A percentile compares a stretch with the other conserved stretches of the same genome.
Conservation (phyloP, 2,797 vertebrate species). For the Pteronotus mesoamericanus region DNA sequence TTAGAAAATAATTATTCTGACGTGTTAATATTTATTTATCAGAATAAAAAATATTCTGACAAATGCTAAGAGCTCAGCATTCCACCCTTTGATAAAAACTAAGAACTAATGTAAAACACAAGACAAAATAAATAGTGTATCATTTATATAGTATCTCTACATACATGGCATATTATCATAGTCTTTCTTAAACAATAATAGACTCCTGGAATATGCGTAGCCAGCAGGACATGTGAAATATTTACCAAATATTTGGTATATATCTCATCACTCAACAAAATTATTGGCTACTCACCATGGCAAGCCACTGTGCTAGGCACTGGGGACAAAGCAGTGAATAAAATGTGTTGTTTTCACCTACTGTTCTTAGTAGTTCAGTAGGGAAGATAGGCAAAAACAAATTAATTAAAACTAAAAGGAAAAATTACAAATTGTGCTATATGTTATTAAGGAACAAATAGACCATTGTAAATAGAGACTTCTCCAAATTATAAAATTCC, state of each 20-base stretch:
- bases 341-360: neutral
- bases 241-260: neutral
- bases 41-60: constrained; percentile 7
- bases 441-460: neutral
- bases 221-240: neutral
- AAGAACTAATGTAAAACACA: neutral
- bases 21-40: neutral
- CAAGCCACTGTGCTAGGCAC: neutral
- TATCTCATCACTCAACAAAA: neutral
- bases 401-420: neutral
- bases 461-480: neutral
- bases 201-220: neutral
- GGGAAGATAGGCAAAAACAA: neutral
- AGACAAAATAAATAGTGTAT: neutral
- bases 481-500: neutral
- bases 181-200: neutral
- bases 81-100: neutral
- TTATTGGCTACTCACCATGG: neutral
- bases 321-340: neutral
- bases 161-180: neutral
- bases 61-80: neutral
- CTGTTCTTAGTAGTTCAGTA: neutral
- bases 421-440: neutral
- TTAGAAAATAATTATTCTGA: neutral
- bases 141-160: neutral